Evolutionary conservation across 2,888 invertebrate genomes (phyloP).

Genomic region (Oscheius sp.): DNA sequence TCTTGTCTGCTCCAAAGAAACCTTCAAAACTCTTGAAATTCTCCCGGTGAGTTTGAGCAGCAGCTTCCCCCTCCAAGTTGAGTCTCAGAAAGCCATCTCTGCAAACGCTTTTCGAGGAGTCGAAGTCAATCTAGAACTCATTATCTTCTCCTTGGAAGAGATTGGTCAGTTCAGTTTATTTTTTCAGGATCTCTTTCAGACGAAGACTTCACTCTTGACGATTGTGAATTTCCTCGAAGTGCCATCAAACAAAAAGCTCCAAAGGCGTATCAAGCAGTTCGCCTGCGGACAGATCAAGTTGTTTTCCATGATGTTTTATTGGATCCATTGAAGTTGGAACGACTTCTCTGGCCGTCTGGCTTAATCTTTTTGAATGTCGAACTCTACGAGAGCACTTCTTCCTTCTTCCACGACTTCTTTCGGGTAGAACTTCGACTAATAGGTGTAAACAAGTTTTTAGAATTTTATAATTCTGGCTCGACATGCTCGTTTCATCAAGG

Average conservation of each 20-base stretch:
- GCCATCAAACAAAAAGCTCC: slow-evolving; percentile 20
- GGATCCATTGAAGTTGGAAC: slow-evolving; percentile 10
- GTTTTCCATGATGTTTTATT: slow-evolving; percentile 15
- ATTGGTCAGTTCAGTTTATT: neutral
- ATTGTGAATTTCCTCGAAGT: slow-evolving; percentile 7
- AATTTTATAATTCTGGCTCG: neutral
- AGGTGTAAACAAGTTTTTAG: neutral
- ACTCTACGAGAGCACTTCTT: slow-evolving; percentile 13
- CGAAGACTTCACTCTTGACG: slow-evolving; percentile 4
- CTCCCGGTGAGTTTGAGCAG: neutral
- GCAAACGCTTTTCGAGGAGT: slow-evolving; percentile 3
- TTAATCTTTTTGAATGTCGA: slow-evolving; percentile 13
- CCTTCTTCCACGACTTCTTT: slow-evolving; percentile 16
- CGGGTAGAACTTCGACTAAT: neutral
- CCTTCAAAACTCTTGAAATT: slow-evolving; percentile 16
- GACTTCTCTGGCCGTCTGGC: slow-evolving; percentile 1
- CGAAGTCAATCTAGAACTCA: neutral
- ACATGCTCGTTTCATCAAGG: slow-evolving; percentile 12
- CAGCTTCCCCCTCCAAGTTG: neutral
- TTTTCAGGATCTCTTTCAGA: neutral
- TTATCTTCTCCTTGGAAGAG: neutral
- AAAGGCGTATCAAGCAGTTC: slow-evolving; percentile 13
- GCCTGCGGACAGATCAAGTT: slow-evolving; percentile 8
- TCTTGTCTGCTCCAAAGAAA: slow-evolving; percentile 11
- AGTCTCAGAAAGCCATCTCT: slow-evolving; percentile 5